Percentiles rank a stretch among this genome's conserved stretches.
Conservation (phyloP, 2,113 vertebrate species). For the Podocnemis expansa region DNA sequence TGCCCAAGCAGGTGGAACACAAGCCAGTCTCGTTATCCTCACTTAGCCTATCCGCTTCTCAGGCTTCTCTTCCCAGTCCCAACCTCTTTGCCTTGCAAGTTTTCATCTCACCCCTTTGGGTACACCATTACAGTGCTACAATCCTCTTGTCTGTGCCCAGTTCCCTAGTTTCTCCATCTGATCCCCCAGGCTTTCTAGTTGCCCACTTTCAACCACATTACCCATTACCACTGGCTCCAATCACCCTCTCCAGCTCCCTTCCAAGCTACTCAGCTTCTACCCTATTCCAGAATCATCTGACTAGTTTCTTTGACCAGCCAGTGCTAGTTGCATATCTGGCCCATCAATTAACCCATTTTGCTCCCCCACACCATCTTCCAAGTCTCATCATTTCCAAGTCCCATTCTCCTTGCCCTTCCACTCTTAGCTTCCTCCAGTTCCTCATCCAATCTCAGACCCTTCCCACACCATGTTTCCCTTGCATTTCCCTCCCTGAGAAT, state of each 20-base stretch:
- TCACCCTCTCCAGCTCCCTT: background rate
- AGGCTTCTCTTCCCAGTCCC: background rate
- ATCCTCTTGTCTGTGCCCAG: background rate
- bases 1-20: background rate
- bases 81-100: background rate
- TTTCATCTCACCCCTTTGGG: background rate
- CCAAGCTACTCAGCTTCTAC: background rate
- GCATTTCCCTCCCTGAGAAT: background rate
- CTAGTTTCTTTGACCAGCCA: background rate
- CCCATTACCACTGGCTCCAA: background rate
- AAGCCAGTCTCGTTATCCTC: background rate
- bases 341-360: background rate
- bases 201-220: background rate
- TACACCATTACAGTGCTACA: background rate
- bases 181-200: background rate
- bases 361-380: background rate
- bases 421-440: background rate
- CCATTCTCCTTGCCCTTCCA: background rate
- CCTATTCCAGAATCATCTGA: background rate
- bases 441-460: background rate
- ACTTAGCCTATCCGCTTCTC: background rate
- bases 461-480: background rate
- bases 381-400: background rate
- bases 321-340: background rate
- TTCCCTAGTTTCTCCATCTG: background rate